Evolutionary conservation across 2,797 vertebrate species (phyloP).

Genomic region (Hemibagrus guttatus): DNA sequence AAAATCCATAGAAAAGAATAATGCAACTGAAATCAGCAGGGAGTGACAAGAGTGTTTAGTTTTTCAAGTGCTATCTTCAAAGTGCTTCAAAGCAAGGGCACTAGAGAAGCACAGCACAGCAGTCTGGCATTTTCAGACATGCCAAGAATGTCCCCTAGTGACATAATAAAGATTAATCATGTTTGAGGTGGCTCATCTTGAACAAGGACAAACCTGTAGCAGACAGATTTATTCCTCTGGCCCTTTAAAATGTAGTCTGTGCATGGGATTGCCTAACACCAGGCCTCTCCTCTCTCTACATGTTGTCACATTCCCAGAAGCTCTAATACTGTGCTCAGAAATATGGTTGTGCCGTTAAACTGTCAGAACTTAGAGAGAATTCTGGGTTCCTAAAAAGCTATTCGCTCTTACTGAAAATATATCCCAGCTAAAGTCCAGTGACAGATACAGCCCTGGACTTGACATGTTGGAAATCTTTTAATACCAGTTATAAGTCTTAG

Average conservation of each 20-base stretch:
- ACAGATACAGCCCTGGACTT: constrained; percentile 35
- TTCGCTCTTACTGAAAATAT: constrained; percentile 25
- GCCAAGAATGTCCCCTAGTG: constrained; percentile 44
- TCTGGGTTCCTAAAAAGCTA: constrained; percentile 44
- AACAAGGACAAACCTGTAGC: constrained; percentile 23
- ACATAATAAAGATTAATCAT: constrained; percentile 43
- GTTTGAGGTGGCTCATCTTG: constrained; percentile 14
- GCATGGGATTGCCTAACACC: constrained; percentile 41
- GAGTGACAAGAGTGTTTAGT: constrained; percentile 36
- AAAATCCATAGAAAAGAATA: background rate
- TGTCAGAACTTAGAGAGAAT: constrained; percentile 38
- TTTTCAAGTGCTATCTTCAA: constrained; percentile 36
- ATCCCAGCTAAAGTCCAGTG: constrained; percentile 24
- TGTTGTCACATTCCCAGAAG: constrained; percentile 29
- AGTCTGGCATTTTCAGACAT: constrained; percentile 26
- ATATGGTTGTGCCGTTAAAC: constrained; percentile 37
- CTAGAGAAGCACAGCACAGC: constrained; percentile 10
- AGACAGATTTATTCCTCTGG: constrained; percentile 17
- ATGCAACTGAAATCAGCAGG: constrained; percentile 31
- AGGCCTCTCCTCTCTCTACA: constrained; percentile 31
- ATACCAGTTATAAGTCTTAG: constrained; percentile 48
- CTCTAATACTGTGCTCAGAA: constrained; percentile 16
- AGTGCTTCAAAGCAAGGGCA: constrained; percentile 23
- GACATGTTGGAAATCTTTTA: constrained; percentile 56
- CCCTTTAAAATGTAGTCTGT: constrained; percentile 10